These are phyloP conservation scores for Chascanopsetta lugubris DNA, from an alignment of 2,113 vertebrate genomes.

Conservation along the genomic window DNA sequence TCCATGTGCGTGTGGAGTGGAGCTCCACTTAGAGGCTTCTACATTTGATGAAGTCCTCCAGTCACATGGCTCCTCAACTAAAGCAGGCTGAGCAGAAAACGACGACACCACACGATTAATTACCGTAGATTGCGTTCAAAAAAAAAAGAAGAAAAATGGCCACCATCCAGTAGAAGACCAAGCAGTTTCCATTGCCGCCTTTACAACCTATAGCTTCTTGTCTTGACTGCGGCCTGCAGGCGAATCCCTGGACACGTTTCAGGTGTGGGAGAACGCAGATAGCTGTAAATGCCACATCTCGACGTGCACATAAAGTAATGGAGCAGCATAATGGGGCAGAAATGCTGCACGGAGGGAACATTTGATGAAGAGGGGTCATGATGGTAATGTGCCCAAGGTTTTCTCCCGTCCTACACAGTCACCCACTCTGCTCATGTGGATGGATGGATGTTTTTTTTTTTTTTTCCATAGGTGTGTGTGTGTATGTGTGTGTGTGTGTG, in stretches of 20 bases:
- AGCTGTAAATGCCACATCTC: slow-evolving; percentile 53
- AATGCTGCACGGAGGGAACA: slow-evolving; percentile 61
- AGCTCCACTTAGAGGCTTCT: no score
- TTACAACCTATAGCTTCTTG: background rate
- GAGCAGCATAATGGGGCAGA: slow-evolving; percentile 51
- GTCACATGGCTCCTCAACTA: no score
- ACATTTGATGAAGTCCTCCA: no score
- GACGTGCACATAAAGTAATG: slow-evolving; percentile 54
- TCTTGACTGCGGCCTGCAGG: slow-evolving; percentile 9
- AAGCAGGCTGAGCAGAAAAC: no score
- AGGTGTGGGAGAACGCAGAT: slow-evolving; percentile 8
- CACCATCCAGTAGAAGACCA: no score
- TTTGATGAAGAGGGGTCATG: slow-evolving; percentile 69
- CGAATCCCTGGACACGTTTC: slow-evolving; percentile 6
- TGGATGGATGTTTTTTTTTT: slow-evolving; percentile 49
- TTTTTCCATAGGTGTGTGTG: background rate
- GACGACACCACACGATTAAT: no score
- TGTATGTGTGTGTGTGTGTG: background rate
- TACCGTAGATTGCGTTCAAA: no score
- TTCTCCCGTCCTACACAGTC: slow-evolving; percentile 50
- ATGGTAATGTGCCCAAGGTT: slow-evolving; percentile 54
- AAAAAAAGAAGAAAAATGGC: no score
- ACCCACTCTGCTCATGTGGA: slow-evolving; percentile 45
- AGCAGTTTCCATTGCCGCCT: background rate
- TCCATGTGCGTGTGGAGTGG: no score